Percentiles rank a stretch among this genome's conserved stretches.
These are phyloP conservation scores for Prietella phreatophila DNA, from an alignment of 2,113 vertebrate species.

Conservation along the genomic window DNA sequence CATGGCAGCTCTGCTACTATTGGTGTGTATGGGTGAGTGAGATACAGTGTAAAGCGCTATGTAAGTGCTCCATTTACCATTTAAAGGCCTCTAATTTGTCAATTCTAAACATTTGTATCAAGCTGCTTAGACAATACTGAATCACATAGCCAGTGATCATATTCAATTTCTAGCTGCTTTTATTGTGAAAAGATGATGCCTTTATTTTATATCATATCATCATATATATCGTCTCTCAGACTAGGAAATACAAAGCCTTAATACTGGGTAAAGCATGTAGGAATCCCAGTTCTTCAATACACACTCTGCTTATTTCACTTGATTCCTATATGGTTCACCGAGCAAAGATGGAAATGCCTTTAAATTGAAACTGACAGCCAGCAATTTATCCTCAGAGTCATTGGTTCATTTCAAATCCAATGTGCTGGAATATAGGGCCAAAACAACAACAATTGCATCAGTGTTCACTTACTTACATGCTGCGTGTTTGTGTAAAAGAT, in stretches of 20 bases:
- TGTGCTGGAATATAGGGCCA: neutral
- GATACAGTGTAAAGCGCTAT: too few relatives aligned
- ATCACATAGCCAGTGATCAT: neutral
- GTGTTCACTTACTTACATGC: neutral
- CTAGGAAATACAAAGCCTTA: neutral
- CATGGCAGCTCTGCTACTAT: too few relatives aligned
- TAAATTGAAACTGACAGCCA: neutral
- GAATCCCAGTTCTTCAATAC: neutral
- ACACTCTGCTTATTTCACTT: neutral
- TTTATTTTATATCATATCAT: neutral
- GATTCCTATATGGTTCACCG: neutral
- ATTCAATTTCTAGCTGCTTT: neutral
- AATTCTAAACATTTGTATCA: neutral
- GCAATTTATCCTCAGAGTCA: slow-evolving; percentile 1
- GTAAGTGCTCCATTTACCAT: too few relatives aligned
- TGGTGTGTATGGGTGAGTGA: too few relatives aligned
- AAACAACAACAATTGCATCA: neutral
- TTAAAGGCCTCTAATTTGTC: neutral
- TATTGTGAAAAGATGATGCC: neutral
- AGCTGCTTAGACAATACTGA: neutral
- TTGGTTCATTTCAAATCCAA: neutral
- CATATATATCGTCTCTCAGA: neutral
- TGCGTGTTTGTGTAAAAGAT: neutral
- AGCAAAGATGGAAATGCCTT: neutral
- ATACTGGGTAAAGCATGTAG: neutral